phyloP scores from a whole-genome alignment of 2,888 invertebrate species.

The Drosophila kuntzei region DNA sequence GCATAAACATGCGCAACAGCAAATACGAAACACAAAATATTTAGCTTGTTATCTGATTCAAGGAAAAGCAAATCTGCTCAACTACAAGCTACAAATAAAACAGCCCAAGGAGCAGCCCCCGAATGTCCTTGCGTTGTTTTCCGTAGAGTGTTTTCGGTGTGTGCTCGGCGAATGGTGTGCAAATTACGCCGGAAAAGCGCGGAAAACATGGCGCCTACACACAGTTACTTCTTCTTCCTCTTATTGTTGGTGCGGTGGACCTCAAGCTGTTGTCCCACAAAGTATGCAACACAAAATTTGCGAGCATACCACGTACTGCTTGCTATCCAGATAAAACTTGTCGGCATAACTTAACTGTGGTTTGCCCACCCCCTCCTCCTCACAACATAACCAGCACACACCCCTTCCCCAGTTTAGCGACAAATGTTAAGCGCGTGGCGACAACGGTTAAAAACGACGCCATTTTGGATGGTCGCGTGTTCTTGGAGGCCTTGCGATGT shows the following conservation, averaged over 20 bases:
- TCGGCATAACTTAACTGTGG: slow-evolving; percentile 67
- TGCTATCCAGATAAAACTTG: slow-evolving; percentile 59
- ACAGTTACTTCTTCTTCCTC: slow-evolving; percentile 13
- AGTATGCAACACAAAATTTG: slow-evolving; percentile 49
- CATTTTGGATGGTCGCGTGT: slow-evolving; percentile 67
- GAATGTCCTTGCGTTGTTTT: slow-evolving; percentile 49
- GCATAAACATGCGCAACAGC: slow-evolving; percentile 59
- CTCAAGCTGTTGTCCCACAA: slow-evolving; percentile 13
- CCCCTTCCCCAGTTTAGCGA: neutral
- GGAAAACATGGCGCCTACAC: slow-evolving; percentile 37
- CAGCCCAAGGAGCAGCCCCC: slow-evolving; percentile 30
- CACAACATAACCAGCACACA: neutral
- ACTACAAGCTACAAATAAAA: slow-evolving; percentile 27
- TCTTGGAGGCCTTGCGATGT: slow-evolving; percentile 51
- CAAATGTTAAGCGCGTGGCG: slow-evolving; percentile 69
- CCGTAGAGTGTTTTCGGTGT: slow-evolving; percentile 34
- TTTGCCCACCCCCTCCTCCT: slow-evolving; percentile 14
- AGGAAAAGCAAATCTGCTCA: slow-evolving; percentile 44
- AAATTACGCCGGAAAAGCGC: slow-evolving; percentile 70
- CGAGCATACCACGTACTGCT: slow-evolving; percentile 45
- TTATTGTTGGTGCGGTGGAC: slow-evolving; percentile 5
- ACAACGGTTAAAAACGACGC: slow-evolving; percentile 55
- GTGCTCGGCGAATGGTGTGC: slow-evolving; percentile 70
- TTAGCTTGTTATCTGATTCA: slow-evolving; percentile 50
- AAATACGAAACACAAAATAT: slow-evolving; percentile 37